Evolutionary conservation across 2,888 invertebrate species (phyloP).

Genomic region (Papilio protenor): DNA sequence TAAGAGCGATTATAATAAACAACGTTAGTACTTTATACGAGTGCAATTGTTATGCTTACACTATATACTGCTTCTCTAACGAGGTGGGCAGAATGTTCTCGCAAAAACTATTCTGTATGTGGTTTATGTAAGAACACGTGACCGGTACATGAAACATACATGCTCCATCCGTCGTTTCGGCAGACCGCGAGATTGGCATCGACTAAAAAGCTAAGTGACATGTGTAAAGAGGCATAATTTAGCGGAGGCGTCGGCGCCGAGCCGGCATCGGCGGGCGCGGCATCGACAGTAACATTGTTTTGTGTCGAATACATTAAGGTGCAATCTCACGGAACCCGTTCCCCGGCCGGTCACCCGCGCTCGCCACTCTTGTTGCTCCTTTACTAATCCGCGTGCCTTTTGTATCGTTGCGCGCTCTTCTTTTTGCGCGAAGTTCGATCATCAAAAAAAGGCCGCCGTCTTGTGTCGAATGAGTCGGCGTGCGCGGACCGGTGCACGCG

Average conservation of each 20-base stretch:
- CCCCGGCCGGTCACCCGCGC: constrained; percentile 59
- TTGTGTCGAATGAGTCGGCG: constrained; percentile 62
- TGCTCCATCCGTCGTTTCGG: constrained; percentile 14
- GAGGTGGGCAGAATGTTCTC: neutral
- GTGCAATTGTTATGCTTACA: too few relatives aligned
- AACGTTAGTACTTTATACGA: neutral
- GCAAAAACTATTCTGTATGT: constrained; percentile 12
- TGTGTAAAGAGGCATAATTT: constrained; percentile 62
- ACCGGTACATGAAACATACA: constrained; percentile 23
- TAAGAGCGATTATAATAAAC: neutral
- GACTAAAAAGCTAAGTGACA: constrained; percentile 51
- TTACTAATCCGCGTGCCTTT: constrained; percentile 73
- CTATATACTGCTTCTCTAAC: neutral
- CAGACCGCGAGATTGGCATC: constrained; percentile 11
- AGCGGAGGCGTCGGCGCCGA: constrained; percentile 56
- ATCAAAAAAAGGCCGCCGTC: constrained; percentile 68
- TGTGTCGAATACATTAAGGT: constrained; percentile 69
- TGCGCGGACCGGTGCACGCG: constrained; percentile 42
- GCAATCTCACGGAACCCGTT: constrained; percentile 76
- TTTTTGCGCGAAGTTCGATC: constrained; percentile 68
- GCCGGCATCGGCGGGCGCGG: constrained; percentile 47
- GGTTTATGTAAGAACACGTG: constrained; percentile 9
- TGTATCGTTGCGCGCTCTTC: constrained; percentile 65
- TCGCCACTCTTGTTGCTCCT: constrained; percentile 69
- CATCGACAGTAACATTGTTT: constrained; percentile 61